phyloP scores from a whole-genome alignment of 2,888 invertebrate species.

The Tholera decimalis region DNA sequence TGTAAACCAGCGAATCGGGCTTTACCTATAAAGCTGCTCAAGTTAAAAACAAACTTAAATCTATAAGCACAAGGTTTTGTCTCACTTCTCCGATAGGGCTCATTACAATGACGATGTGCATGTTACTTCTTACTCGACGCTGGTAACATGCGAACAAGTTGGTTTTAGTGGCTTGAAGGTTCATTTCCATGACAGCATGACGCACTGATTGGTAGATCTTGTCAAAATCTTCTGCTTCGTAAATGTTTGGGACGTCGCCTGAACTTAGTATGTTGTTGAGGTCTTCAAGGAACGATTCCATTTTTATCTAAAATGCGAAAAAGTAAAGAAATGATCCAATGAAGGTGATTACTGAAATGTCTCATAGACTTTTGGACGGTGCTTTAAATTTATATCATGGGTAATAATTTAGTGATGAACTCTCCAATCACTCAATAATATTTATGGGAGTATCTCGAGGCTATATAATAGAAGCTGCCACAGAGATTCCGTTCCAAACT shows the following conservation, averaged over 20 bases:
- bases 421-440: too few relatives aligned
- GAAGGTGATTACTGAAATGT: not conserved
- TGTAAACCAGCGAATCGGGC: too few relatives aligned
- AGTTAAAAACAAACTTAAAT: not conserved
- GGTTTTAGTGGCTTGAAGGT: slow-evolving; percentile 94
- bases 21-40: too few relatives aligned
- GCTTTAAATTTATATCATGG: too few relatives aligned
- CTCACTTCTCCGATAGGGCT: slow-evolving; percentile 95
- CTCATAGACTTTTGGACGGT: too few relatives aligned
- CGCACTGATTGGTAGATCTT: slow-evolving; percentile 94
- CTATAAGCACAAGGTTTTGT: not conserved
- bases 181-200: slow-evolving; percentile 94
- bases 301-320: slow-evolving; percentile 92
- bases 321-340: too few relatives aligned
- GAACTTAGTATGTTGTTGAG: slow-evolving; percentile 97
- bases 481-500: too few relatives aligned
- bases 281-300: slow-evolving; percentile 97
- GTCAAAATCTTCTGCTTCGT: slow-evolving; percentile 95
- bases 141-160: slow-evolving; percentile 96
- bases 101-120: slow-evolving; percentile 95
- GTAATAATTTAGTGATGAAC: too few relatives aligned
- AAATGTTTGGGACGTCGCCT: slow-evolving; percentile 97
- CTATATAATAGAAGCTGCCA: too few relatives aligned
- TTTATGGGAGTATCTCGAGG: too few relatives aligned
- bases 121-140: slow-evolving; percentile 94